Base-by-base conservation (phyloP, 2,888 invertebrate genomes). In the Tryphoninae sp. region DNA sequence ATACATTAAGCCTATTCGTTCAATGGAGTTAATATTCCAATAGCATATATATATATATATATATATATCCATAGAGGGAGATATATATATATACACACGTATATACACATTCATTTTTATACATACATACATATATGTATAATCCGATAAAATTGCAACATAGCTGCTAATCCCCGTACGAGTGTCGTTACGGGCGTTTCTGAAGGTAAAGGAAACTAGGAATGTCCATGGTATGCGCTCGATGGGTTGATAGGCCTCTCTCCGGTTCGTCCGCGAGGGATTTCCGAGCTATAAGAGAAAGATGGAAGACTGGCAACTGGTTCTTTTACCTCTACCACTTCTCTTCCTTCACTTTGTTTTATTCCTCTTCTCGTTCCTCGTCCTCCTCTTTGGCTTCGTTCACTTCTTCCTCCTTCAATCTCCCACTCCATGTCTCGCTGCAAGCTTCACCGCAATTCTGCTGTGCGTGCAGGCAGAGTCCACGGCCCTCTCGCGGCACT, bases 201-300 rank as follows among this genome's bases (percentile, higher is more conserved):
- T 86, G 87, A 89, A 88, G 89, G 87, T 86, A 84, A 88, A 87
- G 86, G 58, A 76, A 83, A 87, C 86, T 82, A 86, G 88, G 89
- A 88, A 89, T 89, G 88, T 83, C 81, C 40, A 59, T 82, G 88
- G 89, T 86, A 89, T 88, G 88, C 86, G 84, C 80, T 82, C 78
- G 62, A 78, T 62, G 9, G 74, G 23, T 69, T 73, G 68, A 74
- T 58, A 74, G 65, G 49, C 55, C 45, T 23, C 23, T 65, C 19
- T 53, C 77, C 67, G 58, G 76, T 58, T 77, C 71, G 80, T 79
- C 80, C 81, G 78, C 81, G 83, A 83, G 82, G 77, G 64, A 80
- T 79, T 78, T 82, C 82, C 81, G 79, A 80, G 73, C 74, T 79
- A 79, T 75, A 76, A 83, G 81, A 81, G 42, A 51, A 73, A 74